phyloP scores from a whole-genome alignment of 53 echinoderm and acorn worm genomes.

The Hippasteria phrygiana region DNA sequence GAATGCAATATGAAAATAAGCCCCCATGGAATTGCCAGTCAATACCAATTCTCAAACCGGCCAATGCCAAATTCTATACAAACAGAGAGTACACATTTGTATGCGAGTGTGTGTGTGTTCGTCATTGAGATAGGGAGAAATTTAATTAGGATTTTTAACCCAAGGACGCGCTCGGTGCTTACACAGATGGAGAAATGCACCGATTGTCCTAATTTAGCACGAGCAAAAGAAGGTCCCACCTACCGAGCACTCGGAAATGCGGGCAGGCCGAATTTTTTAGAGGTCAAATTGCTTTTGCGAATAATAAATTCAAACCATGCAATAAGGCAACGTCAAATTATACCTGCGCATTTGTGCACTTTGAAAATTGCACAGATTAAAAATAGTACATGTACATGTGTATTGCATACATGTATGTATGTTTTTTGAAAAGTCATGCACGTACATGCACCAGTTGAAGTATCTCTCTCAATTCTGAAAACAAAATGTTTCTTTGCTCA shows the following conservation, averaged over 20 bases:
- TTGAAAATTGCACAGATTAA: too few species aligned
- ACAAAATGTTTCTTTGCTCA: too few species aligned
- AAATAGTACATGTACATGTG: too few species aligned
- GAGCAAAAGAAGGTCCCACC: neutral
- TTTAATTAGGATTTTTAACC: neutral
- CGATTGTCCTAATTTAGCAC: neutral
- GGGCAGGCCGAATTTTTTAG: neutral
- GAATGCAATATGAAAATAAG: neutral
- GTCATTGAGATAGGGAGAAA: neutral
- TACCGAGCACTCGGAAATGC: neutral
- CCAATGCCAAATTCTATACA: neutral
- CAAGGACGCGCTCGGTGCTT: neutral
- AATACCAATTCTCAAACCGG: neutral
- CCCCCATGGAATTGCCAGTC: neutral
- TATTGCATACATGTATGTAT: too few species aligned
- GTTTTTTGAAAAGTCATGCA: too few species aligned
- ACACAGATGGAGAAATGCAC: neutral
- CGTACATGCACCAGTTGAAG: too few species aligned
- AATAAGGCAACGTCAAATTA: too few species aligned
- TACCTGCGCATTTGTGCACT: too few species aligned
- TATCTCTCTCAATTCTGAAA: too few species aligned
- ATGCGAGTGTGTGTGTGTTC: neutral
- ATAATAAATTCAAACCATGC: neutral
- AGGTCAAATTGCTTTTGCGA: neutral
- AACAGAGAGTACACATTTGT: neutral